Evolutionary conservation across 2,113 vertebrate genomes (phyloP).

Genomic region (Nyctibius bracteatus): DNA sequence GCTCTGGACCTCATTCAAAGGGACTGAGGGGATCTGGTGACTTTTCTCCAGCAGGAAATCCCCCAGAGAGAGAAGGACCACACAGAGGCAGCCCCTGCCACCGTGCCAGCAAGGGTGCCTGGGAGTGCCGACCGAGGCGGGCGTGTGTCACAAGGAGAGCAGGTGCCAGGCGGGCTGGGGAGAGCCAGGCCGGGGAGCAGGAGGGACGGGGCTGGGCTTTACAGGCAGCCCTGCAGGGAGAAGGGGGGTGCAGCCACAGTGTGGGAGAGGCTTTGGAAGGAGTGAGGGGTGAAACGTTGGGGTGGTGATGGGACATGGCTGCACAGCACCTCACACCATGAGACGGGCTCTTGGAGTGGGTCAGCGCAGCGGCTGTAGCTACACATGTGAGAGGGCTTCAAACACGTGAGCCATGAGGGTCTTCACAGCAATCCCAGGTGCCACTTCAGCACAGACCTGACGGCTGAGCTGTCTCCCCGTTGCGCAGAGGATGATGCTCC

Average conservation of each 20-base stretch:
- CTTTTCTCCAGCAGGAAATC: constrained; percentile 4
- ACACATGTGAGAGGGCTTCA: background rate
- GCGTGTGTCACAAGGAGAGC: background rate
- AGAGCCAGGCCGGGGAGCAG: background rate
- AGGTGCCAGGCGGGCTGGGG: background rate
- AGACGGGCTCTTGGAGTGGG: background rate
- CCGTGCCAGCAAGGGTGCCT: background rate
- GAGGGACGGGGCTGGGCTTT: background rate
- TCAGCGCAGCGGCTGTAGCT: background rate
- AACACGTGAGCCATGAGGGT: background rate
- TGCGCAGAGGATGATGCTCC: background rate
- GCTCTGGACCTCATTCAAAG: background rate
- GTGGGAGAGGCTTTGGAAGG: background rate
- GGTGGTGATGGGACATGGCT: background rate
- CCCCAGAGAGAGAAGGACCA: background rate
- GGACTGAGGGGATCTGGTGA: background rate
- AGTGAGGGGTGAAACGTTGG: fast-evolving
- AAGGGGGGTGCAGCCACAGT: background rate
- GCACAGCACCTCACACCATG: background rate
- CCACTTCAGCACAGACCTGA: background rate
- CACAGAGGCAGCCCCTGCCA: background rate
- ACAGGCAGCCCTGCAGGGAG: background rate
- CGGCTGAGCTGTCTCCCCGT: background rate
- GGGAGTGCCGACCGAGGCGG: background rate
- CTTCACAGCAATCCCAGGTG: background rate